Evolutionary conservation across 23 tunicate species (phyloP).

Genomic region (Styela clava): DNA sequence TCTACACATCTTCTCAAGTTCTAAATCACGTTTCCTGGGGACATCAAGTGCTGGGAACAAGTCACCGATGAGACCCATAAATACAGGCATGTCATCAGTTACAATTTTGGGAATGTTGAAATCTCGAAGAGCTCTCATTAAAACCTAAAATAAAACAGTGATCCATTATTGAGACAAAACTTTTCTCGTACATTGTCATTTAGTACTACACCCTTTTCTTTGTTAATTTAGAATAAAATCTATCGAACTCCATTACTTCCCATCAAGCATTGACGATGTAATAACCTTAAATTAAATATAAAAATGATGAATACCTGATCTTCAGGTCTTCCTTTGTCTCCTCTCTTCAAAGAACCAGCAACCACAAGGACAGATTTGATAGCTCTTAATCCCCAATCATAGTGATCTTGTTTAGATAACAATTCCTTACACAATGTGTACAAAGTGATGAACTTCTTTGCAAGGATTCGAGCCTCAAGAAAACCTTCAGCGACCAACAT

Average conservation of each 20-base stretch:
- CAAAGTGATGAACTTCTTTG: slow-evolving; percentile 85
- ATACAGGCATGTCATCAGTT: slow-evolving; percentile 97
- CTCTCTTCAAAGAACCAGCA: slow-evolving; percentile 89
- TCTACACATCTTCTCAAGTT: slow-evolving; percentile 78
- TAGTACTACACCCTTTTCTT: not conserved
- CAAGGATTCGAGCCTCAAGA: slow-evolving; percentile 76
- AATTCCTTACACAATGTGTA: slow-evolving; percentile 96
- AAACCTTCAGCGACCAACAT: slow-evolving; percentile 99
- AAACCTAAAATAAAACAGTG: slow-evolving; percentile 57
- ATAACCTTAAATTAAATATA: no score
- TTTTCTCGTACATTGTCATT: not conserved
- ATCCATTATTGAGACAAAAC: not conserved
- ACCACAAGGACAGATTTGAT: slow-evolving; percentile 99
- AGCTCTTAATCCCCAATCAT: slow-evolving; percentile 97
- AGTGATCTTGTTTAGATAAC: slow-evolving; percentile 93
- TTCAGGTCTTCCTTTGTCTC: slow-evolving; percentile 87
- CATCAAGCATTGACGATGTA: no score
- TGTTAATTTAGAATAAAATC: no score
- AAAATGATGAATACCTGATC: slow-evolving; percentile 56
- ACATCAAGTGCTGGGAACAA: slow-evolving; percentile 90
- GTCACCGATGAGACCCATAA: slow-evolving; percentile 96
- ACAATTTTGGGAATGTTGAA: slow-evolving; percentile 97
- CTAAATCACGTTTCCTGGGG: slow-evolving; percentile 91
- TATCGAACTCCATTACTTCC: no score
- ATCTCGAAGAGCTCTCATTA: slow-evolving; percentile 98